Evolutionary conservation across 64 coral and sea anemone genomes (phyloP), one percentile per base, ranked within the genome.

Genomic region (Porites lutea): DNA sequence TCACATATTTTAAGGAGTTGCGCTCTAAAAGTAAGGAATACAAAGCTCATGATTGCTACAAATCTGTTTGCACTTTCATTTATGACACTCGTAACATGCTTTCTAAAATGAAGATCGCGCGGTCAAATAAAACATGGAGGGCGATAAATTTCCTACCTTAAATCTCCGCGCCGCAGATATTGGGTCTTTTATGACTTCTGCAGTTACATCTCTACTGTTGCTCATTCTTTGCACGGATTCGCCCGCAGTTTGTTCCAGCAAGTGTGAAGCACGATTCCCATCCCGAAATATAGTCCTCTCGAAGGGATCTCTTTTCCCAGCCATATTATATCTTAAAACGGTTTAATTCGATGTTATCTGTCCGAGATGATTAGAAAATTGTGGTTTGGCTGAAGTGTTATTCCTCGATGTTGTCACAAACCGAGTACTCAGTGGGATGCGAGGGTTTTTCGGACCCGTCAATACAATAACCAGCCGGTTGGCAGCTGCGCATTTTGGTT

Each of bases 71-170:
- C 52, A 48, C 19, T 49, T 19, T 55, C 52, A 57, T 57, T 78
- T 78, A 54, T 55, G 52, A n/a, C 9, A 19, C 75, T 57, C 75
- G 37, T 27, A 54, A 19, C 46, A 76, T 50, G 2, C 19, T 76
- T 48, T 46, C n/a, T 21, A 12, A 4, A 78, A 55, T 78, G 27
- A 78, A 21, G 19, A 51, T 52, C 19, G 8, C 6, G 12, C 6
- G 10, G 19, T 45, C 15, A 65, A 14, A 37, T n/a, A 16, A 64
- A 13, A 78, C 18, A 45, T 20, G 18, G 50, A 46, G 1, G 19
- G 45, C 14, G 58, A 48, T 16, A 44, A 9, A 19, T 44, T 83
- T 64, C 79, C 64, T 65, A 84, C 81, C 81, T 84, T 69, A 5
- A 21, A 68, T 13, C 11, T 46, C 47, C 3, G 18, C 2, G 81